A percentile compares a stretch with the other conserved stretches of the same genome.
phyloP scores from a whole-genome alignment of 2,888 invertebrate genomes.

The Apoda limacodes region DNA sequence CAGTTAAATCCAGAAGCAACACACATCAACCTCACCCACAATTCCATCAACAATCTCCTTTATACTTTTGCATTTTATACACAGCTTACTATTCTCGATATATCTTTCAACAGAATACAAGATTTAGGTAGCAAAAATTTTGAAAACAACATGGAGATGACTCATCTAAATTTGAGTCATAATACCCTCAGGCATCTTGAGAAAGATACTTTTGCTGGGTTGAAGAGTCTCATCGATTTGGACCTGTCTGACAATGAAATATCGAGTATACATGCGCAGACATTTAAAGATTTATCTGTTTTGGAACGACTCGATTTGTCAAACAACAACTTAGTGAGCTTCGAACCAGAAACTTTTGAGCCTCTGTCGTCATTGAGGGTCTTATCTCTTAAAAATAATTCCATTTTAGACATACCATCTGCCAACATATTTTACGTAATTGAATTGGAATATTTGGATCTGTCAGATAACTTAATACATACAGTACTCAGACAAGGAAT shows the following conservation, averaged over 20 bases:
- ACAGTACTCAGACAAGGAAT: conserved; percentile 78
- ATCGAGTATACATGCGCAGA: conserved; percentile 76
- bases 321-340: conserved; percentile 79
- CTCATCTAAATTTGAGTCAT: conserved; percentile 79
- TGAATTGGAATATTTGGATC: conserved; percentile 77
- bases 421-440: conserved; percentile 75
- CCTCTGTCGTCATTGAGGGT: conserved; percentile 77
- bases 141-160: conserved; percentile 79
- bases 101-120: conserved; percentile 84
- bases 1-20: conserved; percentile 89
- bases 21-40: conserved; percentile 85
- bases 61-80: conserved; percentile 85
- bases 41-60: conserved; percentile 82
- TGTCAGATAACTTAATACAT: conserved; percentile 84
- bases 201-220: conserved; percentile 81
- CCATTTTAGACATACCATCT: conserved; percentile 80
- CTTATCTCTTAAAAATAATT: conserved; percentile 82
- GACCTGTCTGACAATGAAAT: conserved; percentile 85
- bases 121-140: conserved; percentile 87
- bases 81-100: conserved; percentile 82
- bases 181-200: conserved; percentile 79
- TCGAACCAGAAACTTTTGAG: conserved; percentile 78
- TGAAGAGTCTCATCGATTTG: conserved; percentile 74
- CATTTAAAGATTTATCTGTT: conserved; percentile 82
- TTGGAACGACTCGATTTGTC: conserved; percentile 81